Conservation (phyloP, 2,888 invertebrate species). For the Cantharis flavilabris region DNA sequence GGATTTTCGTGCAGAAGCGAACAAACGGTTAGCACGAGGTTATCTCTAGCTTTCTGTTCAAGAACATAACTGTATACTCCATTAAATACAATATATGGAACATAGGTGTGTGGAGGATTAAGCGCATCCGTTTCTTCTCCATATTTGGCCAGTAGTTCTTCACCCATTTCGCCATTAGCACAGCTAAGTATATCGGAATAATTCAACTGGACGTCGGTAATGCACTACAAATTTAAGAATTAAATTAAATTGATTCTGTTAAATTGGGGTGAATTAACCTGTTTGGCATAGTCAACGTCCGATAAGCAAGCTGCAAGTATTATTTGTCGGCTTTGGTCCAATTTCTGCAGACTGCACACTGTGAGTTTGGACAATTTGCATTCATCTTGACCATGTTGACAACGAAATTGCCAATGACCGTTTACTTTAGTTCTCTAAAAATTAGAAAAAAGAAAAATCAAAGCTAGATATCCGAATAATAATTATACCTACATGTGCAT, state of each 20-base stretch:
- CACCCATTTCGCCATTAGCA: conserved; percentile 39
- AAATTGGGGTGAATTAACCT: not conserved
- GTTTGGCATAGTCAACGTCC: conserved; percentile 38
- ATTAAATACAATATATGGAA: conserved; percentile 55
- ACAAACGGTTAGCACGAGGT: conserved; percentile 32
- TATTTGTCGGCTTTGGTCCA: conserved; percentile 36
- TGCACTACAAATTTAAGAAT: conserved; percentile 45
- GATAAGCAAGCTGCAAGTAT: conserved; percentile 55
- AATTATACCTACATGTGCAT: conserved; percentile 52
- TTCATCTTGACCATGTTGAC: conserved; percentile 60
- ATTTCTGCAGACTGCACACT: conserved; percentile 56
- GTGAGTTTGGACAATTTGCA: conserved; percentile 60
- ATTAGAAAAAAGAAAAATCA: no score
- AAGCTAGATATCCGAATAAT: no score
- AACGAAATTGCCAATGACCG: conserved; percentile 49
- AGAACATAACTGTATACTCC: conserved; percentile 37
- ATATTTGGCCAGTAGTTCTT: conserved; percentile 47
- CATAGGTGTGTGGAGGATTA: conserved; percentile 45
- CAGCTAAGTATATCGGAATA: conserved; percentile 39
- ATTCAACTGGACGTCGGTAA: conserved; percentile 33
- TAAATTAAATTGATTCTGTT: not conserved
- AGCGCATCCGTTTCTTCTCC: conserved; percentile 50
- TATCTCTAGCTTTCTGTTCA: conserved; percentile 29
- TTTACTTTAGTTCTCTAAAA: conserved; percentile 27
- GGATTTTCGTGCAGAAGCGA: no score